phyloP scores from a whole-genome alignment of 2,797 vertebrate species.

The Lateolabrax maculatus region DNA sequence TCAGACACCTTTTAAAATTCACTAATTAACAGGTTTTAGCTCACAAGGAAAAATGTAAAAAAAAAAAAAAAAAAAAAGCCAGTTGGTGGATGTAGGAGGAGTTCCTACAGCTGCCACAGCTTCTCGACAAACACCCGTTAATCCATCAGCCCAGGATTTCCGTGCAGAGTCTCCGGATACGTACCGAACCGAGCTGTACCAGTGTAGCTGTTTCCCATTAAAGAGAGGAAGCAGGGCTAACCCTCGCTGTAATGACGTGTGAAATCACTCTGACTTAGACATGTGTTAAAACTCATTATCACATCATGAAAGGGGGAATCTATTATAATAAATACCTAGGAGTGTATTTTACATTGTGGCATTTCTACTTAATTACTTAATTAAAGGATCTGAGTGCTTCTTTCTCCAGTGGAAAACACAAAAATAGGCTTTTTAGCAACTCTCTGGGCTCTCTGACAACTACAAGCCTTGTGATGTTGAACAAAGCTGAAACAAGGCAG shows the following conservation, averaged over 20 bases:
- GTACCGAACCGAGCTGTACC: too few species aligned
- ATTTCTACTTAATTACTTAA: slow-evolving; percentile 3
- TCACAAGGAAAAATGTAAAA: too few species aligned
- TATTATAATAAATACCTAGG: too few species aligned
- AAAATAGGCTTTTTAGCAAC: slow-evolving; percentile 9
- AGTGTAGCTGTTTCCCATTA: not conserved
- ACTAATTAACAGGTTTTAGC: too few species aligned
- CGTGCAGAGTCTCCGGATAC: not conserved
- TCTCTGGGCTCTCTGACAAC: slow-evolving; percentile 41
- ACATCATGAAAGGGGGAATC: not conserved
- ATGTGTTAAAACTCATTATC: too few species aligned
- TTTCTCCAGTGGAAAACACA: slow-evolving; percentile 10
- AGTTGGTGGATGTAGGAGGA: not conserved
- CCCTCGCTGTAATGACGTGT: not conserved
- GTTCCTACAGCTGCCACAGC: too few species aligned
- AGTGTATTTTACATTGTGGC: not conserved
- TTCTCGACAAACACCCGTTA: not conserved
- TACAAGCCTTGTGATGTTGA: slow-evolving; percentile 16
- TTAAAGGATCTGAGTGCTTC: slow-evolving; percentile 12
- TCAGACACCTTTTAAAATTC: not conserved
- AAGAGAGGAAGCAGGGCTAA: not conserved
- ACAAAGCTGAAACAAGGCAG: slow-evolving; percentile 27
- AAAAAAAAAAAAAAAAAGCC: not conserved
- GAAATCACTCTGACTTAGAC: not conserved
- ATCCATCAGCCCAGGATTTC: not conserved